These are phyloP conservation scores for Crotalus tigris DNA, from an alignment of 2,113 vertebrate species.

Conservation along the genomic window DNA sequence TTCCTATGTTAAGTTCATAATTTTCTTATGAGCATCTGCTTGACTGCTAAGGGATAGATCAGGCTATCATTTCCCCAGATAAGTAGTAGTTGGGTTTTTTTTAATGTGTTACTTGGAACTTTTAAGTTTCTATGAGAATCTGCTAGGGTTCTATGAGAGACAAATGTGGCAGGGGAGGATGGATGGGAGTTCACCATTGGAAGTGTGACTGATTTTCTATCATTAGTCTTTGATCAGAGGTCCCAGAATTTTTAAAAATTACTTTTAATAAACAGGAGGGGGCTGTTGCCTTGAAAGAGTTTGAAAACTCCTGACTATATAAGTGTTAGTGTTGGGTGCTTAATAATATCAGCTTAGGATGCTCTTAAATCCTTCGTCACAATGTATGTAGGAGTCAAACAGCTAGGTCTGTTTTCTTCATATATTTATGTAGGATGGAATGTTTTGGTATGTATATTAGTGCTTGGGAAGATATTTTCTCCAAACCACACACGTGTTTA, in stretches of 20 bases:
- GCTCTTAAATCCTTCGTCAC: neutral
- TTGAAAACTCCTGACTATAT: neutral
- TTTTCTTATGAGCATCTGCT: neutral
- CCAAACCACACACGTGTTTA: neutral
- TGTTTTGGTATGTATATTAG: neutral
- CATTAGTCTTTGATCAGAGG: neutral
- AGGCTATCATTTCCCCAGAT: neutral
- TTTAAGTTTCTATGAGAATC: neutral
- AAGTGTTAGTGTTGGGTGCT: neutral
- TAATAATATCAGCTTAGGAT: neutral
- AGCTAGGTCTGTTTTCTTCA: neutral
- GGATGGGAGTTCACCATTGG: neutral
- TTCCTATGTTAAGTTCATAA: neutral
- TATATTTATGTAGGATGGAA: neutral
- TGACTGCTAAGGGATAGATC: neutral
- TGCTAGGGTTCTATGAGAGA: neutral
- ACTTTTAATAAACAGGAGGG: neutral
- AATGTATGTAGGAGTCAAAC: neutral
- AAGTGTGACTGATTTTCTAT: neutral
- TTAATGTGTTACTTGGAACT: neutral
- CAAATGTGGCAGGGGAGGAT: neutral
- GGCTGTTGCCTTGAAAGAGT: neutral
- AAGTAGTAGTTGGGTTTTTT: neutral
- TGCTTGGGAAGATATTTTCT: neutral
- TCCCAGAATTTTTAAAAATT: neutral